Conservation (phyloP, 2,888 invertebrate species). For the Blastobasis adustella region DNA sequence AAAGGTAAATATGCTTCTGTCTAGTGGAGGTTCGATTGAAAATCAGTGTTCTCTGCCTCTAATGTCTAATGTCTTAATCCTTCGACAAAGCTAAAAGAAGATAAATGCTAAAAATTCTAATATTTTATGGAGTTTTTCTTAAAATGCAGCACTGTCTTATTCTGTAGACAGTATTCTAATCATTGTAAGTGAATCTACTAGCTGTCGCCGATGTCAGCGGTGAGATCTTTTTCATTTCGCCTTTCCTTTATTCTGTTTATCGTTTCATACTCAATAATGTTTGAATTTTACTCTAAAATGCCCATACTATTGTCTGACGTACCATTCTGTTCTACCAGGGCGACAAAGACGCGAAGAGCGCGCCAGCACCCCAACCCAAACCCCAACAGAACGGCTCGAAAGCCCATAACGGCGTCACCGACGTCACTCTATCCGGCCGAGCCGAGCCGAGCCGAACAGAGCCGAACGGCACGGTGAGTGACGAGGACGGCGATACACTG, state of each 20-base stretch:
- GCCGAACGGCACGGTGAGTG: conserved; percentile 47
- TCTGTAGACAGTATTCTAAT: too few relatives aligned
- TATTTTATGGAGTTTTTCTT: not conserved
- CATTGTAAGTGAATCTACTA: too few relatives aligned
- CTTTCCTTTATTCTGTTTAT: not conserved
- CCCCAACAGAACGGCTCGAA: conserved; percentile 43
- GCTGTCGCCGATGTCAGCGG: too few relatives aligned
- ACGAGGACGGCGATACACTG: conserved; percentile 38
- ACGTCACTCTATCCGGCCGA: conserved; percentile 15
- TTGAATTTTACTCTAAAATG: not conserved
- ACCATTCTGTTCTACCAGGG: conserved; percentile 31
- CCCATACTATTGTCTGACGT: not conserved
- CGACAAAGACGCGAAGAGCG: conserved; percentile 26
- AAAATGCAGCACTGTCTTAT: not conserved
- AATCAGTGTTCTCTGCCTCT: not conserved
- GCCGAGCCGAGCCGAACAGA: conserved; percentile 21
- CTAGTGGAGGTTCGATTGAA: not conserved
- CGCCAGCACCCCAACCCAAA: conserved; percentile 17
- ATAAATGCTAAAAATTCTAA: not conserved
- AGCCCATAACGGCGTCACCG: conserved; percentile 30
- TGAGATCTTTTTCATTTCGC: not conserved
- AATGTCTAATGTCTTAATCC: not conserved
- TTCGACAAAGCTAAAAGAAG: not conserved
- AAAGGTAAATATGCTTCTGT: conserved; percentile 32
- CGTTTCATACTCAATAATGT: too few relatives aligned